These are phyloP conservation scores for Thymelicus lineola DNA, from an alignment of 2,888 invertebrate species.

Conservation along the genomic window DNA sequence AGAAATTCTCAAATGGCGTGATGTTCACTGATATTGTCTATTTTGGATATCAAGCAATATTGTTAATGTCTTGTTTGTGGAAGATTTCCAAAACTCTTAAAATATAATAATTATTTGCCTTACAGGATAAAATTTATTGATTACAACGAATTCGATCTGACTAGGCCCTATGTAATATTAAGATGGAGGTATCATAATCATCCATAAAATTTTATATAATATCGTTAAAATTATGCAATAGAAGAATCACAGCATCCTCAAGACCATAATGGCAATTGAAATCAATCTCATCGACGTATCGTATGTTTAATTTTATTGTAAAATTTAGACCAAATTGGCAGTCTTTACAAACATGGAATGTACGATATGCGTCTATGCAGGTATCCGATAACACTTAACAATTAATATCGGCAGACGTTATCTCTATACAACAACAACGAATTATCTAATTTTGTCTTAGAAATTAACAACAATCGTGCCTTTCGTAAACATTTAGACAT, in stretches of 20 bases:
- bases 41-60: slow-evolving; percentile 70
- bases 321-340: slow-evolving; percentile 85
- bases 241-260: slow-evolving; percentile 85
- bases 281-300: slow-evolving; percentile 82
- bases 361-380: slow-evolving; percentile 85
- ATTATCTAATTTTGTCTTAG: slow-evolving; percentile 71
- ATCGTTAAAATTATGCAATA: slow-evolving; percentile 82
- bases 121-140: slow-evolving; percentile 69
- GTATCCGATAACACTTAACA: slow-evolving; percentile 82
- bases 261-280: slow-evolving; percentile 83
- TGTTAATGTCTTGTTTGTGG: slow-evolving; percentile 68
- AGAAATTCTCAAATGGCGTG: slow-evolving; percentile 75
- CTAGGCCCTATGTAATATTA: slow-evolving; percentile 82
- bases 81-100: slow-evolving; percentile 79
- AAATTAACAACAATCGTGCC: slow-evolving; percentile 69
- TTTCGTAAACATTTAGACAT: slow-evolving; percentile 48
- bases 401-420: slow-evolving; percentile 73
- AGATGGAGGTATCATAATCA: slow-evolving; percentile 72
- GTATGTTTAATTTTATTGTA: slow-evolving; percentile 79
- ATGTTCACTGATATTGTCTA: slow-evolving; percentile 72
- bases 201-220: slow-evolving; percentile 54
- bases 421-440: slow-evolving; percentile 82
- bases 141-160: slow-evolving; percentile 82
- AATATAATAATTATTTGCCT: slow-evolving; percentile 73
- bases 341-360: slow-evolving; percentile 85